Conservation (phyloP, 2,888 invertebrate genomes). For the Parasteatoda lunata region DNA sequence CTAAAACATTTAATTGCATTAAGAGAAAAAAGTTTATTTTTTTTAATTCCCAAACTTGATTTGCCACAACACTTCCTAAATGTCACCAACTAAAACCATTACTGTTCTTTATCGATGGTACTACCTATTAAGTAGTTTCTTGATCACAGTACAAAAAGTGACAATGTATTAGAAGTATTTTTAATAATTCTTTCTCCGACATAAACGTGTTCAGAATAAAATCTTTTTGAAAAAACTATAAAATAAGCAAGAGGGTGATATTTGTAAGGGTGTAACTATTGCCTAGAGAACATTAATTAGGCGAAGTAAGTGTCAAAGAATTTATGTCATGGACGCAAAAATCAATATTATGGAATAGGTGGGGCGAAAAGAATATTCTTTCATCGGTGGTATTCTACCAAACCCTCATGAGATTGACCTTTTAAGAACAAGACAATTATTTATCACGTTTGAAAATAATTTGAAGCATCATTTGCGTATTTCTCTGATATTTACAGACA, state of each 20-base stretch:
- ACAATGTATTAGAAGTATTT: no score
- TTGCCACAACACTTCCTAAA: no score
- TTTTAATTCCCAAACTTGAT: no score
- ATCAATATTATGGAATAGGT: slow-evolving; percentile 43
- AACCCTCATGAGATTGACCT: slow-evolving; percentile 15
- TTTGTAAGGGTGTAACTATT: slow-evolving; percentile 28
- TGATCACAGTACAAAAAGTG: no score
- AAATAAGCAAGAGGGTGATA: not conserved
- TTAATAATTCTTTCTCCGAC: not conserved
- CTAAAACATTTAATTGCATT: no score
- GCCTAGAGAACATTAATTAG: slow-evolving; percentile 32
- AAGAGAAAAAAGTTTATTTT: no score
- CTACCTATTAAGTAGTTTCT: no score
- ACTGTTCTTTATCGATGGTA: no score
- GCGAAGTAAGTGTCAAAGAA: slow-evolving; percentile 38
- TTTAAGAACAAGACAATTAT: not conserved
- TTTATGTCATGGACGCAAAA: slow-evolving; percentile 51
- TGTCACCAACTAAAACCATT: no score
- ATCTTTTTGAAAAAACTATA: not conserved
- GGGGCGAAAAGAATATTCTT: slow-evolving; percentile 35
- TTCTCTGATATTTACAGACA: no score
- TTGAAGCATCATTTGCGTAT: not conserved
- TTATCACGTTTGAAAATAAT: not conserved
- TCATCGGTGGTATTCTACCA: slow-evolving; percentile 18
- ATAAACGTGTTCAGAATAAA: not conserved